These are phyloP conservation scores for Lagria hirta DNA, from an alignment of 2,888 invertebrate genomes.

Conservation along the genomic window DNA sequence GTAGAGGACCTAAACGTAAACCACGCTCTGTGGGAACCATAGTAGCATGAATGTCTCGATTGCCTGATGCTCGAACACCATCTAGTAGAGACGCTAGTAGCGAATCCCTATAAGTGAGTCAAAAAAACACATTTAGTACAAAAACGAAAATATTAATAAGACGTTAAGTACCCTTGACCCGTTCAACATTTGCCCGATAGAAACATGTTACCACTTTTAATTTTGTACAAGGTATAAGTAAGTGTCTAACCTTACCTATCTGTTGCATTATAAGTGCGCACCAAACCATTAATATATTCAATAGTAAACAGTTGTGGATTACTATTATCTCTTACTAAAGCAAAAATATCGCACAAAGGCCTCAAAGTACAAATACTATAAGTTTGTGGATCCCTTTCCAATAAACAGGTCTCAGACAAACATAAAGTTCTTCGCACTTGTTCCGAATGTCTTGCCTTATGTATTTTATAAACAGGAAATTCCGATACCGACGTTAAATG, in stretches of 20 bases:
- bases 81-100: slow-evolving; percentile 93
- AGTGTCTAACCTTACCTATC: slow-evolving; percentile 66
- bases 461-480: slow-evolving; percentile 92
- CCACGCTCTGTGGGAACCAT: slow-evolving; percentile 83
- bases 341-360: slow-evolving; percentile 83
- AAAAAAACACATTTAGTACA: slow-evolving; percentile 4
- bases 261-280: slow-evolving; percentile 85
- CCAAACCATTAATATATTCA: slow-evolving; percentile 90
- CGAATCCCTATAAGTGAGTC: slow-evolving; percentile 74
- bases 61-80: slow-evolving; percentile 95
- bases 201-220: no score
- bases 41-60: slow-evolving; percentile 93
- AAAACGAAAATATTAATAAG: no score
- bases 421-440: slow-evolving; percentile 88
- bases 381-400: slow-evolving; percentile 96
- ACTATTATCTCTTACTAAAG: slow-evolving; percentile 83
- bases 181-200: no score
- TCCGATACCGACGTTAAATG: slow-evolving; percentile 95
- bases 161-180: no score
- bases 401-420: slow-evolving; percentile 90
- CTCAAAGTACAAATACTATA: slow-evolving; percentile 90
- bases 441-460: slow-evolving; percentile 77
- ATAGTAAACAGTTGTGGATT: slow-evolving; percentile 93
- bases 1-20: slow-evolving; percentile 85
- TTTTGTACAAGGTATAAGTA: not conserved